Conservation (phyloP, 2,888 invertebrate genomes). For the Monoplex corrugatus region DNA sequence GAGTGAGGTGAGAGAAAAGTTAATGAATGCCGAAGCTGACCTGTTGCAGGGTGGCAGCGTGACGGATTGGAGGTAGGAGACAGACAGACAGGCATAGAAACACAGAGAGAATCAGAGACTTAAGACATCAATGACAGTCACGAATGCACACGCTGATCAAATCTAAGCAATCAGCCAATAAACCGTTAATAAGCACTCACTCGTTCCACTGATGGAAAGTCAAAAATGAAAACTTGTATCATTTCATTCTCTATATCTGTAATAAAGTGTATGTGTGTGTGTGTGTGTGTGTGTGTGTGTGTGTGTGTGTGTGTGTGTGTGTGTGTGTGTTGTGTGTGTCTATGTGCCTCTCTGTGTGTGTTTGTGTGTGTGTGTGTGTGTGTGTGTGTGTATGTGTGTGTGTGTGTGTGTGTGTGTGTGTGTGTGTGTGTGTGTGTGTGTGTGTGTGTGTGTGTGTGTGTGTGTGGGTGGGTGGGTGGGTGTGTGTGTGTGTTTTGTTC, state of each 20-base stretch:
- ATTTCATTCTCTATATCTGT: neutral
- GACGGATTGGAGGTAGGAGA: too few species aligned
- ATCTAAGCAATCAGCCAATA: neutral
- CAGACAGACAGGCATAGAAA: too few species aligned
- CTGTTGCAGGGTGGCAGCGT: too few species aligned
- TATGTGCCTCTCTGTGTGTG: too few species aligned
- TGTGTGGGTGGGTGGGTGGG: neutral
- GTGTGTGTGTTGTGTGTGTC: too few species aligned
- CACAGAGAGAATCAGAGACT: too few species aligned
- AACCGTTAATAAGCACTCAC: neutral
- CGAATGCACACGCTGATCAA: neutral
- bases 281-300: slow-evolving; percentile 1
- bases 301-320: slow-evolving; percentile 1
- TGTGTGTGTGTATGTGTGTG: too few species aligned
- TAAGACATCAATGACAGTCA: too few species aligned
- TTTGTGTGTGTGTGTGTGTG: too few species aligned
- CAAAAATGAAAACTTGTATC: neutral
- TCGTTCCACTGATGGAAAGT: neutral
- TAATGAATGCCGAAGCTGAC: too few species aligned
- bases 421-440: neutral
- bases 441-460: neutral
- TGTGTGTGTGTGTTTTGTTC: neutral
- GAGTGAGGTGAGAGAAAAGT: too few species aligned
- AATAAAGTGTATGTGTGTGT: neutral
- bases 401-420: neutral